A percentile compares a stretch with the other conserved stretches of the same genome.
Conservation (phyloP, 1,140 invertebrate species). For the Hypsibius dujardini region DNA sequence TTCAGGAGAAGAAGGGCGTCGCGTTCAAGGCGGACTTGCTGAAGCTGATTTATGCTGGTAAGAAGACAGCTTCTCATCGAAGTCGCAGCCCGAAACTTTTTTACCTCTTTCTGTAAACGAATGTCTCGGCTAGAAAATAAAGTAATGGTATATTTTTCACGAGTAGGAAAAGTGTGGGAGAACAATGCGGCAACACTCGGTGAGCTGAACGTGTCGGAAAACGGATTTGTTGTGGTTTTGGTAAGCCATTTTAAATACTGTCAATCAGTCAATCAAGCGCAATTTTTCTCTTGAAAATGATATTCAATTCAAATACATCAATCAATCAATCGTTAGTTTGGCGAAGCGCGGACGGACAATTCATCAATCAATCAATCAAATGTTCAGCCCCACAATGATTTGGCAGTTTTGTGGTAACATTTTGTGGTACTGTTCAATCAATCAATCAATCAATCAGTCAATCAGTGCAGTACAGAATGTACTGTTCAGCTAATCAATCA, state of each 20-base stretch:
- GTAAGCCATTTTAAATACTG: not conserved
- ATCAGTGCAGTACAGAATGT: no score
- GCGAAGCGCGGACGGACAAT: not conserved
- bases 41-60: conserved; percentile 15
- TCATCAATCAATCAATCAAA: no score
- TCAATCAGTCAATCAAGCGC: no score
- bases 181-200: not conserved
- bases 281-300: not conserved
- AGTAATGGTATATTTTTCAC: not conserved
- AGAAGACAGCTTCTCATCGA: no score
- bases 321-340: not conserved
- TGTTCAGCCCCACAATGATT: no score
- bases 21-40: not conserved
- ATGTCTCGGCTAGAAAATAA: not conserved
- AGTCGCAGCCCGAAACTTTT: not conserved
- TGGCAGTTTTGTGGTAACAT: no score
- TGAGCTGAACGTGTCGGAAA: not conserved
- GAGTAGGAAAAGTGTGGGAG: conserved; percentile 5
- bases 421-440: no score
- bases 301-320: not conserved
- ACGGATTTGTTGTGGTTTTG: conserved; percentile 9
- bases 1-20: conserved; percentile 3
- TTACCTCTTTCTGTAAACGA: not conserved
- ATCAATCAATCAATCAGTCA: no score
- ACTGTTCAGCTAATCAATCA: no score